A percentile compares a stretch with the other conserved stretches of the same genome.
Conservation (phyloP, 37 sponge, comb jelly and placozoan genomes). For the Crambe crambe region DNA sequence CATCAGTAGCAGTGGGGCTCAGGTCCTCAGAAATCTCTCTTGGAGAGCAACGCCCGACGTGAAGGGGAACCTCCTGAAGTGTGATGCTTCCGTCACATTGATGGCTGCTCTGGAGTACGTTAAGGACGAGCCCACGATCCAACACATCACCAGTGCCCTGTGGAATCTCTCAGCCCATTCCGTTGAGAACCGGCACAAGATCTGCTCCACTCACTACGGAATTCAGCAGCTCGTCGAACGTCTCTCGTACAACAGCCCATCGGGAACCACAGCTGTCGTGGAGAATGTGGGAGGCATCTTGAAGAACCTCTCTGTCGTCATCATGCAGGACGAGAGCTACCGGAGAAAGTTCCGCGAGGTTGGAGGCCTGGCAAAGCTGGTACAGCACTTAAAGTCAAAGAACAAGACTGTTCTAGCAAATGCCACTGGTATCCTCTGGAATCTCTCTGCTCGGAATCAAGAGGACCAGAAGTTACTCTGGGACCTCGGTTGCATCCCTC, state of each 20-base stretch:
- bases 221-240: constrained; percentile 67
- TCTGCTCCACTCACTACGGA: constrained; percentile 47
- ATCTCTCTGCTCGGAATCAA: constrained; percentile 79
- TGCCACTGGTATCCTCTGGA: constrained; percentile 87
- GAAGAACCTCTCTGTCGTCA: constrained; percentile 83
- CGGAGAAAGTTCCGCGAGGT: constrained; percentile 66
- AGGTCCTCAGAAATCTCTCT: constrained; percentile 87
- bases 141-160: constrained; percentile 86
- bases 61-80: constrained; percentile 60
- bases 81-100: constrained; percentile 53
- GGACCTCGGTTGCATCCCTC: constrained; percentile 79
- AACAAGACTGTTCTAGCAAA: constrained; percentile 74
- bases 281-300: constrained; percentile 91
- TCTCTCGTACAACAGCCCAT: constrained; percentile 68
- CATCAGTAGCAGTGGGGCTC: constrained; percentile 72
- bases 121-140: constrained; percentile 68
- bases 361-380: constrained; percentile 69
- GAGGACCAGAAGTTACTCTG: constrained; percentile 86
- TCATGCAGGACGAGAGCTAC: constrained; percentile 67
- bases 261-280: constrained; percentile 61
- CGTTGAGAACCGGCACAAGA: constrained; percentile 56
- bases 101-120: constrained; percentile 45
- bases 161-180: constrained; percentile 95
- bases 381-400: constrained; percentile 68
- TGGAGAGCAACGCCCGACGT: constrained; percentile 79